Evolutionary conservation across 2,797 vertebrate genomes (phyloP), one percentile per base, ranked within the genome.

Genomic region (Poeciliopsis gracilis): DNA sequence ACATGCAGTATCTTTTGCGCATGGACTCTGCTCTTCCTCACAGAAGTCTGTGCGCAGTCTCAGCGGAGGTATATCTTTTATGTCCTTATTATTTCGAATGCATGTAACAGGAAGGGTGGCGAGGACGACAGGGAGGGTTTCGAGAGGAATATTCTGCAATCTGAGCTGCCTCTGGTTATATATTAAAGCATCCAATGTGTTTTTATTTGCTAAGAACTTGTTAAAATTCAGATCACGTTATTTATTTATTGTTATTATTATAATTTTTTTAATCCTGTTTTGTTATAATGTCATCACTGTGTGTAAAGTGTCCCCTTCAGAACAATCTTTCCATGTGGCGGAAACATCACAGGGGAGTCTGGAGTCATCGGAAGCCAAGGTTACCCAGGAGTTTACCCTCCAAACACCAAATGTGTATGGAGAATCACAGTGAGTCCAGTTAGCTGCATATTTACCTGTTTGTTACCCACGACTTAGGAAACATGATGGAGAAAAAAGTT

Each of bases 371-470:
- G 98, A 85, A 99, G 98, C 87, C 97, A 99, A 95, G 98, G 98
- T 73, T 99, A 99, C 94, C 98, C 98, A 77, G 98, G 98, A 91
- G 96, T 99, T 90, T 99, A 99, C 91, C 98, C 98, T 77, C 97
- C 98, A 79, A 99, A 99, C 89, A 99, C 97, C 94, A 99, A 98
- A 94, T 99, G 98, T 89, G 97, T 98, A 82, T 99, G 98, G 98
- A 98, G 97, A 94, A 98, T 99, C 93, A 99, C 97, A 93, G 98
- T 99, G 96, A 97, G 97, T 94, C 77, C 81, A 43, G 7, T 77
- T 76, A 69, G 6, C 51, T 63, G 30, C 8, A 38, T 18, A 33
- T 18, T 63, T 18, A 3, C 28, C 15, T 9, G 16, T 33, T 41
- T 66, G 36, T 38, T 20, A 66, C 11, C 23, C 10, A 67, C 25